Percentiles rank a stretch among this genome's conserved stretches.
Evolutionary conservation across 2,797 vertebrate species (phyloP).

Genomic region (Falco berigora): DNA sequence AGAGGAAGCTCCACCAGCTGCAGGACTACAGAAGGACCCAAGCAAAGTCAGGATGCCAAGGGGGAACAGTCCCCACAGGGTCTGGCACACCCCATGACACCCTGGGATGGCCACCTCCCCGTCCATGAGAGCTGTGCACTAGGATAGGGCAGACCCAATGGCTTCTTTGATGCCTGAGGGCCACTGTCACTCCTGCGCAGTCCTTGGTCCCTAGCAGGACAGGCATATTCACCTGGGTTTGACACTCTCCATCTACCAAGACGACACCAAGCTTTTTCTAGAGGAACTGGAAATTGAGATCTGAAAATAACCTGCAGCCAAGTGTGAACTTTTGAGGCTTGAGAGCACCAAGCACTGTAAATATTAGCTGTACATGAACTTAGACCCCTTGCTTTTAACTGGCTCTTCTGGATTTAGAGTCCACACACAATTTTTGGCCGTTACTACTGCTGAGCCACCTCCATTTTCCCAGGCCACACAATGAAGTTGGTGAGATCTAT

Average conservation of each 20-base stretch:
- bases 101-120: not conserved
- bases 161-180: not conserved
- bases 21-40: not conserved
- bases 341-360: not conserved
- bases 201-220: not conserved
- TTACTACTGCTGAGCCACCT: fast-evolving
- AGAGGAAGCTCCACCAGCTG: not conserved
- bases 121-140: not conserved
- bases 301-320: not conserved
- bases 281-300: not conserved
- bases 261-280: not conserved
- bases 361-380: not conserved
- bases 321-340: not conserved
- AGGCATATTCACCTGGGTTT: not conserved
- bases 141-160: fast-evolving
- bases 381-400: not conserved
- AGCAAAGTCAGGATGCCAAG: not conserved
- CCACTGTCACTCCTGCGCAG: not conserved
- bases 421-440: not conserved
- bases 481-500: not conserved
- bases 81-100: not conserved
- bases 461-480: not conserved
- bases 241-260: not conserved
- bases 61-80: not conserved
- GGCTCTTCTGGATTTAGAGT: not conserved